Base-by-base conservation (phyloP, 1,140 invertebrate genomes). In the Drosophila malerkotliana region DNA sequence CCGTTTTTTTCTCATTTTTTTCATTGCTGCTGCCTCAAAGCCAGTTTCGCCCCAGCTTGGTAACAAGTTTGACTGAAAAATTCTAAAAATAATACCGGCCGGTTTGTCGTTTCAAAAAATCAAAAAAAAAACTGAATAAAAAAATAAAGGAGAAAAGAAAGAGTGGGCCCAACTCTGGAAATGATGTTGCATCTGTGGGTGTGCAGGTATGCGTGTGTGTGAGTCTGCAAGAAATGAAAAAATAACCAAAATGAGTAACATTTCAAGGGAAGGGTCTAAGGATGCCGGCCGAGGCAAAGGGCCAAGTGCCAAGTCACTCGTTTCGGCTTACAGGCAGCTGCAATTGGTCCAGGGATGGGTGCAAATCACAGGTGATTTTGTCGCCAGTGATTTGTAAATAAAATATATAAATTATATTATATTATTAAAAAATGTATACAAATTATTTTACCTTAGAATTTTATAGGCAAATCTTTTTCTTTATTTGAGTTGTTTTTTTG, bases 31-130 rank as follows among this genome's bases (percentile, higher is more conserved):
- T 62, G 77, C 59, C 77, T 67, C 49, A 55, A 68, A 77, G 83
- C 83, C 72, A 66, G 82, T 87, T 85, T 79, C 64, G 64, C 83
- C 76, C 69, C 52, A 72, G 71, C 69, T 49, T 64, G 68, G 83
- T 83, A 88, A 88, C 83, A 88, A 82, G 83, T 82, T 88, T 88
- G 59, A 68, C 78, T 87, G 75, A 88, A 82, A 83, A 79, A 83
- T 87, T 88, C 83, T 88, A 88, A 88, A 88, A 88, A 88, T 88
- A 88, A 88, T 73, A 67, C 83, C 83, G 79, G 83, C 79, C 75
- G 83, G 83, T 88, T 88, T 83, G 79, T 88, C 76, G 83, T 79
- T 88, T 72, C 68, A 63, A 77, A 66, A 84, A 61, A 47, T 21
- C 14, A 18, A 18, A 79, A 56, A 37, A 60, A 51, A 53, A 73